Percentiles rank a stretch among this genome's conserved stretches.
phyloP scores from a whole-genome alignment of 1,140 invertebrate genomes.

The Leptinotarsa undecemlineata region DNA sequence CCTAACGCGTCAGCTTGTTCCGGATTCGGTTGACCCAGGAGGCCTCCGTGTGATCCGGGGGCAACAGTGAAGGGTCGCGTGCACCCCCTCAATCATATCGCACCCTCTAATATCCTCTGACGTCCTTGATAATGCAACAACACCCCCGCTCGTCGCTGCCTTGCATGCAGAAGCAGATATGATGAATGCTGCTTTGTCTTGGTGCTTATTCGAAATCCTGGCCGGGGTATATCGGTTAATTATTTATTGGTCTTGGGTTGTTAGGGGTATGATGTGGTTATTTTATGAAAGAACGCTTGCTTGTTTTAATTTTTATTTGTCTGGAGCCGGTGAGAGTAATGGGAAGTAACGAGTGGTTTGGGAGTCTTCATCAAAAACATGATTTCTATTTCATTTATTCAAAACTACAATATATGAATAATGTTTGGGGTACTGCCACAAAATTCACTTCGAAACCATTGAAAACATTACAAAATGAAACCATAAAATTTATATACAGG shows the following conservation, averaged over 20 bases:
- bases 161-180: conserved; percentile 45
- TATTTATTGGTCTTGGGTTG: conserved; percentile 18
- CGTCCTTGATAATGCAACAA: conserved; percentile 54
- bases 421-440: no score
- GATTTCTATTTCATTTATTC: no score
- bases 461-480: no score
- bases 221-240: conserved; percentile 16
- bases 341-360: no score
- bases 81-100: conserved; percentile 54
- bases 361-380: no score
- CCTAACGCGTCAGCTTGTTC: conserved; percentile 41
- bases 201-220: background rate
- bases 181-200: conserved; percentile 23
- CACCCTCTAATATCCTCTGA: conserved; percentile 56
- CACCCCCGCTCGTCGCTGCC: conserved; percentile 41
- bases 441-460: no score
- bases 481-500: no score
- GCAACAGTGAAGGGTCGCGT: conserved; percentile 42
- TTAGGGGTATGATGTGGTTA: background rate
- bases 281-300: conserved; percentile 4
- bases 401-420: no score
- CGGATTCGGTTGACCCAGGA: conserved; percentile 48
- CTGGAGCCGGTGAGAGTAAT: no score
- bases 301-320: background rate
- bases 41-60: conserved; percentile 35